A percentile compares a stretch with the other conserved stretches of the same genome.
phyloP scores from a whole-genome alignment of 2,888 invertebrate genomes.

The Alcis repandata region DNA sequence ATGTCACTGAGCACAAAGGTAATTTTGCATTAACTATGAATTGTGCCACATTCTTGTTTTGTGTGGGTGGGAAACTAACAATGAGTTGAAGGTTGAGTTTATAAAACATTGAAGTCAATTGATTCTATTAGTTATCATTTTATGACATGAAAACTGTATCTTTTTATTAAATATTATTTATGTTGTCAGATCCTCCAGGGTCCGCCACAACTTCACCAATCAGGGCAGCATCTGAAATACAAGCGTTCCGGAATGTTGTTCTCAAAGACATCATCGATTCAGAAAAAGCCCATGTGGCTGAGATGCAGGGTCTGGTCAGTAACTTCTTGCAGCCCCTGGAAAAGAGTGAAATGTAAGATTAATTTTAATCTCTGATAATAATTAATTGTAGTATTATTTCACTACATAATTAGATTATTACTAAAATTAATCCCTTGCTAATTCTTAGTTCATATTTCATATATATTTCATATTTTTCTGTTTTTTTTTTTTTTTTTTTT shows the following conservation, averaged over 20 bases:
- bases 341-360: conserved; percentile 93
- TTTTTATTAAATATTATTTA: neutral
- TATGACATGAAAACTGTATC: neutral
- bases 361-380: neutral
- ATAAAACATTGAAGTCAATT: neutral
- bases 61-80: conserved; percentile 19
- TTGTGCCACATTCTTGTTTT: neutral
- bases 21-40: conserved; percentile 31
- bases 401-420: neutral
- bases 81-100: neutral
- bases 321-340: conserved; percentile 96
- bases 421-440: too few relatives aligned
- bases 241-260: conserved; percentile 94
- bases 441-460: too few relatives aligned
- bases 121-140: neutral
- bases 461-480: too few relatives aligned
- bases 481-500: too few relatives aligned
- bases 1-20: conserved; percentile 96
- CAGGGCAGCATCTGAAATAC: conserved; percentile 89
- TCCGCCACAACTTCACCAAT: conserved; percentile 89
- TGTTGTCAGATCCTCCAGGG: conserved; percentile 80
- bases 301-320: conserved; percentile 93
- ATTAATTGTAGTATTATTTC: neutral
- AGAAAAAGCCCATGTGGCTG: conserved; percentile 95
- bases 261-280: conserved; percentile 96